Percentiles rank a stretch among this genome's conserved stretches.
phyloP scores from a whole-genome alignment of 2,888 invertebrate species.

The Adela reaumurella region DNA sequence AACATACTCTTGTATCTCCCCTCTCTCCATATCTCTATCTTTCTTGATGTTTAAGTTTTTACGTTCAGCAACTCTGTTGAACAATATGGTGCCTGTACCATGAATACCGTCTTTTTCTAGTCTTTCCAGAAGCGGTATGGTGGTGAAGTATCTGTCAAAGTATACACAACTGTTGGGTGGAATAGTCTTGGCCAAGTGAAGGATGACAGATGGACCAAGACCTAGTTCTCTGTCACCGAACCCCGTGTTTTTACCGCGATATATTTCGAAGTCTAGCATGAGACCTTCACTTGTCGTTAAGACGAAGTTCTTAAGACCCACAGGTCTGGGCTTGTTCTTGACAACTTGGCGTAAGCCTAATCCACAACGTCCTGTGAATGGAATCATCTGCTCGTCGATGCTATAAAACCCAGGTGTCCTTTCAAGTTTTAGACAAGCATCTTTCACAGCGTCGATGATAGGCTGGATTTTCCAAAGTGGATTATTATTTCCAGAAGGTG shows the following conservation, averaged over 20 bases:
- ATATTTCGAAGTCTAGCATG: slow-evolving; percentile 15
- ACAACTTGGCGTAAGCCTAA: slow-evolving; percentile 13
- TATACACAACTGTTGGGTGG: slow-evolving; percentile 7
- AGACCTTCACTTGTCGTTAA: slow-evolving; percentile 13
- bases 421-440: slow-evolving; percentile 1
- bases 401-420: slow-evolving; percentile 3
- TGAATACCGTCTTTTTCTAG: slow-evolving; percentile 2
- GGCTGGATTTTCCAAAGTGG: slow-evolving; percentile 3
- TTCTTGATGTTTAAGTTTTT: slow-evolving; percentile 3
- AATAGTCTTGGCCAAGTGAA: slow-evolving; percentile 9
- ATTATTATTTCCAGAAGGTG: slow-evolving; percentile 1
- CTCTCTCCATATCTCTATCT: slow-evolving; percentile 3
- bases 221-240: slow-evolving; percentile 9
- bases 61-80: slow-evolving; percentile 5
- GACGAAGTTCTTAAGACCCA: slow-evolving; percentile 14
- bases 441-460: slow-evolving; percentile 2
- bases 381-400: slow-evolving; percentile 8
- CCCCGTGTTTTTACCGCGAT: slow-evolving; percentile 10
- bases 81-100: slow-evolving; percentile 6
- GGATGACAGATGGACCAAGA: slow-evolving; percentile 8
- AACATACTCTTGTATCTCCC: slow-evolving; percentile 6
- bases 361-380: slow-evolving; percentile 11
- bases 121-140: slow-evolving; percentile 4
- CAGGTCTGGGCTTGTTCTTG: slow-evolving; percentile 11
- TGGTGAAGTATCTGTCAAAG: slow-evolving; percentile 7